These are phyloP conservation scores for Pseudolycoriella hygida DNA, from an alignment of 2,888 invertebrate genomes.

Conservation along the genomic window DNA sequence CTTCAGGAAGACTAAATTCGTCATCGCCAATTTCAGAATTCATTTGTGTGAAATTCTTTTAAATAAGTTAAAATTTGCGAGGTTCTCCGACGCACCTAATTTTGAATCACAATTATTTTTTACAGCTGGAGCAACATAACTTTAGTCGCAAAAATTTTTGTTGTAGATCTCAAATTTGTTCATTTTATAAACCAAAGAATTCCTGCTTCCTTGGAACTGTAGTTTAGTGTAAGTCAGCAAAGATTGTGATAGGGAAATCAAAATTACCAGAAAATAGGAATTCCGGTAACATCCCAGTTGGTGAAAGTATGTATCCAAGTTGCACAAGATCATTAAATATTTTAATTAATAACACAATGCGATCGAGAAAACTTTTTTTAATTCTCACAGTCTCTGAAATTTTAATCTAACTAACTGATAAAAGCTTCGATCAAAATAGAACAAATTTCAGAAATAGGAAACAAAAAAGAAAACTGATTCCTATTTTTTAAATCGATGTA, in stretches of 20 bases:
- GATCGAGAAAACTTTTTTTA: not conserved
- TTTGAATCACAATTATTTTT: too few relatives aligned
- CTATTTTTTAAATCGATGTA: constrained; percentile 10
- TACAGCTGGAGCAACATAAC: not conserved
- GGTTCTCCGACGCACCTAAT: too few relatives aligned
- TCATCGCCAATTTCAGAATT: too few relatives aligned
- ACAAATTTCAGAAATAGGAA: not conserved
- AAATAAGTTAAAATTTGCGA: too few relatives aligned
- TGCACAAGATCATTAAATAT: not conserved
- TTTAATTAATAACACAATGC: not conserved
- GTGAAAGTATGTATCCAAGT: too few relatives aligned
- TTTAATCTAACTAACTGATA: not conserved
- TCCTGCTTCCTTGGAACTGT: too few relatives aligned
- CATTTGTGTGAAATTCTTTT: too few relatives aligned
- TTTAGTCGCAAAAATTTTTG: not conserved
- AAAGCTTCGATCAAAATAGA: not conserved
- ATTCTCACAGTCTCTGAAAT: not conserved
- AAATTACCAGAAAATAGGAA: constrained; percentile 16
- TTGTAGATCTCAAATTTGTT: too few relatives aligned
- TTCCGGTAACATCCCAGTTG: constrained; percentile 16
- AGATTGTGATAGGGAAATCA: not conserved
- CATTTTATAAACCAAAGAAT: too few relatives aligned
- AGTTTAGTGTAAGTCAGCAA: not conserved
- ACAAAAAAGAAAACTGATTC: not conserved
- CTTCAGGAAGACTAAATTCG: too few relatives aligned